Percentiles rank a stretch among this genome's conserved stretches.
phyloP scores from a whole-genome alignment of 2,888 invertebrate species.

The Sceliomorpha sp. region DNA sequence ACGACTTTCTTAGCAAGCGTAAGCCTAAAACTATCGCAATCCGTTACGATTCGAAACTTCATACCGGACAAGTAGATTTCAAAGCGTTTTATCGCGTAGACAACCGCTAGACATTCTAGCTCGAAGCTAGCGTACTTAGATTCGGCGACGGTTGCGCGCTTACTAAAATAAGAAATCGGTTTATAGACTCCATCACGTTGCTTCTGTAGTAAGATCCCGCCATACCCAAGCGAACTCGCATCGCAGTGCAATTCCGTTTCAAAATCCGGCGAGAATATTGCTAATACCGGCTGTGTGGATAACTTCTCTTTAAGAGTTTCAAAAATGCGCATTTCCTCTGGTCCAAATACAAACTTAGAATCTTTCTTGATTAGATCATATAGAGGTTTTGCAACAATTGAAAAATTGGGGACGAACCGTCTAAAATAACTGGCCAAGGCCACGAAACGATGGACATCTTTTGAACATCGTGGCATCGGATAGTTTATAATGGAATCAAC shows the following conservation, averaged over 20 bases:
- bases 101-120: conserved; percentile 59
- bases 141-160: conserved; percentile 60
- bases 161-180: conserved; percentile 65
- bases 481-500: conserved; percentile 10
- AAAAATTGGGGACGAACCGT: conserved; percentile 10
- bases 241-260: conserved; percentile 71
- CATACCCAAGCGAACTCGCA: conserved; percentile 65
- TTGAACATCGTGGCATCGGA: conserved; percentile 6
- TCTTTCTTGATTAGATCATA: conserved; percentile 11
- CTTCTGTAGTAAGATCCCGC: conserved; percentile 67
- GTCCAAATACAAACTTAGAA: conserved; percentile 48
- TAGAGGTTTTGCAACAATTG: conserved; percentile 13
- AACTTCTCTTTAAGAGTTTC: conserved; percentile 31
- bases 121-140: conserved; percentile 67
- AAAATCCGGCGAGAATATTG: conserved; percentile 40
- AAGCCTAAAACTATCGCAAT: conserved; percentile 63
- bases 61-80: conserved; percentile 60
- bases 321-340: conserved; percentile 31
- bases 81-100: conserved; percentile 60
- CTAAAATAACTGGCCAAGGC: conserved; percentile 13
- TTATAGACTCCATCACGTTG: conserved; percentile 49
- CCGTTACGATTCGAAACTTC: conserved; percentile 63
- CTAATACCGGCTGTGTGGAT: conserved; percentile 32
- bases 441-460: conserved; percentile 13
- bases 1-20: no score